Evolutionary conservation across 2,888 invertebrate species (phyloP).

Genomic region (Himalopsyche japonica): DNA sequence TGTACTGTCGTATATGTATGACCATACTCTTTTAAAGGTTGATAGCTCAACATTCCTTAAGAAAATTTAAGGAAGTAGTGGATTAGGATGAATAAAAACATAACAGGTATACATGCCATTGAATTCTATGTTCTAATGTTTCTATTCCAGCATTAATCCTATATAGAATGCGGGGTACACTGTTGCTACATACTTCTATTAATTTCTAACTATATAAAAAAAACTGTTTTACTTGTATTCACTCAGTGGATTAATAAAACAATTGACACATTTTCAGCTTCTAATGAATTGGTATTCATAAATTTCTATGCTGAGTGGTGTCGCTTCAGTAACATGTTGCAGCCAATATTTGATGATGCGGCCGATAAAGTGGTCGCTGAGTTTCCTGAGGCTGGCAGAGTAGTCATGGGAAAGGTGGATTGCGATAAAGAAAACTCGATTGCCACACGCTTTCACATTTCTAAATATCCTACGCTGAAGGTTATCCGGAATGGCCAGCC

Average conservation of each 20-base stretch:
- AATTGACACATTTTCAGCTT: conserved; percentile 66
- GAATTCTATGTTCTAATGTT: no score
- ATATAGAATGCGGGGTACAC: no score
- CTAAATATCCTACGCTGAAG: conserved; percentile 98
- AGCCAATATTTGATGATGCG: conserved; percentile 96
- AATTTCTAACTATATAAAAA: no score
- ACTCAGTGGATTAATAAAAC: neutral
- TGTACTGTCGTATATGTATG: no score
- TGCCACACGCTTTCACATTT: conserved; percentile 91
- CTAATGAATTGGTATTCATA: conserved; percentile 95
- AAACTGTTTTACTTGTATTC: no score
- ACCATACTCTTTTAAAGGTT: no score
- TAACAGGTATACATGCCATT: no score
- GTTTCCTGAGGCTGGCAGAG: conserved; percentile 80
- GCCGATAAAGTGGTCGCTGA: conserved; percentile 80
- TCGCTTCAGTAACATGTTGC: conserved; percentile 94
- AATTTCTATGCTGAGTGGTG: conserved; percentile 99
- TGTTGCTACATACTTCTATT: no score
- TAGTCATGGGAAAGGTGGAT: conserved; percentile 95
- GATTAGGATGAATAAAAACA: no score
- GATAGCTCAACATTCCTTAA: no score
- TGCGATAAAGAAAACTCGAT: conserved; percentile 91
- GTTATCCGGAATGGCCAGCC: conserved; percentile 88
- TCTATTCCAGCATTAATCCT: no score
- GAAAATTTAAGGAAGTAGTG: no score